Evolutionary conservation across 1,140 invertebrate genomes (phyloP).

Genomic region (Eubasilissa regina): DNA sequence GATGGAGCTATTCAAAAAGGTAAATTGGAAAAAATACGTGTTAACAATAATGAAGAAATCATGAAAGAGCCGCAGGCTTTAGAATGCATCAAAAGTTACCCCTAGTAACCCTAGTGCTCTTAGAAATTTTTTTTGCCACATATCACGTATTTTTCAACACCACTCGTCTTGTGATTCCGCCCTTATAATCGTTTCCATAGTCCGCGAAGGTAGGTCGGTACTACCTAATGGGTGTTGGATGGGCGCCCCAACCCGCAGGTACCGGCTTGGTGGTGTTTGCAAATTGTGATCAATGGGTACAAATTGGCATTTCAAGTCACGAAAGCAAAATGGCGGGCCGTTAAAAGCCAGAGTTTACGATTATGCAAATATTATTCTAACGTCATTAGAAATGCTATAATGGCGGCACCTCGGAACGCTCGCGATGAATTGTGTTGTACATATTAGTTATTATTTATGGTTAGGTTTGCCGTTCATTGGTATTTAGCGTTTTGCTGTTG

Average conservation of each 20-base stretch:
- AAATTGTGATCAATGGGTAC: conserved; percentile 31
- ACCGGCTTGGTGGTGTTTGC: conserved; percentile 16
- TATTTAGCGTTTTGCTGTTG: background rate
- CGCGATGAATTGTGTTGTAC: background rate
- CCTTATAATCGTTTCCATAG: conserved; percentile 11
- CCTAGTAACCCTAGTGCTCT: no score
- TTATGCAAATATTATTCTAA: background rate
- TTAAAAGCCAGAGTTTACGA: conserved; percentile 8
- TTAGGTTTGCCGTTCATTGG: background rate
- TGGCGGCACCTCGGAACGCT: background rate
- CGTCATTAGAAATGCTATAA: background rate
- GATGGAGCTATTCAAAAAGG: no score
- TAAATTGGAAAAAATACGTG: no score
- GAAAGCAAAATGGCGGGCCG: conserved; percentile 12
- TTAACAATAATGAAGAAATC: no score
- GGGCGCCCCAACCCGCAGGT: background rate
- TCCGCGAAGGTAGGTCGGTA: background rate
- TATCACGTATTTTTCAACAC: background rate
- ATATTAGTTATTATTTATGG: background rate
- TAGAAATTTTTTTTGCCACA: no score
- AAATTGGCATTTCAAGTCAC: conserved; percentile 29
- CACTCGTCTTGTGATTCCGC: background rate
- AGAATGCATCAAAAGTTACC: no score
- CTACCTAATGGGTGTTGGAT: background rate
- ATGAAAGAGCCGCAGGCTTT: no score